Evolutionary conservation across 1,140 invertebrate species (phyloP).

Genomic region (Aphis gossypii): DNA sequence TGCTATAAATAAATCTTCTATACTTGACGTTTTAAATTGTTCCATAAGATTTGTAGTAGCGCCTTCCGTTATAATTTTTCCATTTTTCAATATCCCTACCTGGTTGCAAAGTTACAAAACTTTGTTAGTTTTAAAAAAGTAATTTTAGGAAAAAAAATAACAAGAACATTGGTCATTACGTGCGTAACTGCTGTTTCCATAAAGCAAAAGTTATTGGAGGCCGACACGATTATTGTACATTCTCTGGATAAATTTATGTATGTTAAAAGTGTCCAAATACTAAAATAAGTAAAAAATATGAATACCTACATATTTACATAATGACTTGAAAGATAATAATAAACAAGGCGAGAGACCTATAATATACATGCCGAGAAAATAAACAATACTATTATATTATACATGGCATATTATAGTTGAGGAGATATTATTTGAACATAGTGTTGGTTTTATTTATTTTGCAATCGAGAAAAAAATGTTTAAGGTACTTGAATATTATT

Average conservation of each 20-base stretch:
- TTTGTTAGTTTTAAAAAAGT: neutral
- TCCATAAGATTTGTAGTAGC: neutral
- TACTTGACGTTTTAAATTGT: neutral
- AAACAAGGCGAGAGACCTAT: neutral
- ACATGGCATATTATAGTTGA: neutral
- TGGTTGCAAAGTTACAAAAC: neutral
- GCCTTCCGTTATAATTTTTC: constrained; percentile 23
- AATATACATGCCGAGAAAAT: neutral
- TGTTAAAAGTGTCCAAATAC: constrained; percentile 25
- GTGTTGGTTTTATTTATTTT: neutral
- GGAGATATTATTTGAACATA: neutral
- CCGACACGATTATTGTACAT: constrained; percentile 45
- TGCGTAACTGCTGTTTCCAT: constrained; percentile 47
- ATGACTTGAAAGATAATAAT: neutral
- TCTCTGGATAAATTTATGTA: neutral
- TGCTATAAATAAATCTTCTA: neutral
- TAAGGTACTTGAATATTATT: neutral
- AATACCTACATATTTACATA: too few species aligned
- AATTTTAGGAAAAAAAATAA: neutral
- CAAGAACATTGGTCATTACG: constrained; percentile 9
- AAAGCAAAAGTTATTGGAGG: constrained; percentile 36
- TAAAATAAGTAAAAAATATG: neutral
- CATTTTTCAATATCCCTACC: constrained; percentile 34
- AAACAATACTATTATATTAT: neutral
- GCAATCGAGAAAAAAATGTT: neutral